Conservation (phyloP, 2,113 vertebrate species). For the Perognathus longimembris region DNA sequence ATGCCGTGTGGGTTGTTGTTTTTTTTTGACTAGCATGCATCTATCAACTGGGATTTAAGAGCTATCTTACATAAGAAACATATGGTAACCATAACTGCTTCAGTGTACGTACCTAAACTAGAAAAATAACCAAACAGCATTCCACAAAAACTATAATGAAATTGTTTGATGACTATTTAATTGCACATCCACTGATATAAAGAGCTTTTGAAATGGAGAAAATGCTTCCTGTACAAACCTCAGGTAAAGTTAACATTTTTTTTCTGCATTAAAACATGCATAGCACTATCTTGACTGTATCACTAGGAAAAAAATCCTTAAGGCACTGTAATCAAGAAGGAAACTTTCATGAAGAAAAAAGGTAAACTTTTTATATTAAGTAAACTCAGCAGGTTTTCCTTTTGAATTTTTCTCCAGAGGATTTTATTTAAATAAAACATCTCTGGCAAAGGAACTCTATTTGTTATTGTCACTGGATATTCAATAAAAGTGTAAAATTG, state of each 20-base stretch:
- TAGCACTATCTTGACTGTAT: background rate
- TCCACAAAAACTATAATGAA: constrained; percentile 73
- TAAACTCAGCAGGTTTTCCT: constrained; percentile 49
- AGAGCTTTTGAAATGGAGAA: constrained; percentile 47
- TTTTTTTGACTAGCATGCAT: constrained; percentile 4
- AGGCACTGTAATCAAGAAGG: constrained; percentile 25
- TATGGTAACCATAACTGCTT: constrained; percentile 76
- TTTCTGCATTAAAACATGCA: background rate
- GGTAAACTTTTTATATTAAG: background rate
- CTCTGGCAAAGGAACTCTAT: background rate
- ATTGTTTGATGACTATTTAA: constrained; percentile 62
- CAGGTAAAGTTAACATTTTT: constrained; percentile 19
- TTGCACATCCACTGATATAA: constrained; percentile 60
- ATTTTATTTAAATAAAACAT: constrained; percentile 44
- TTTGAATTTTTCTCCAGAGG: constrained; percentile 25
- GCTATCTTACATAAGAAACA: constrained; percentile 71
- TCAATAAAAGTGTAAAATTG: constrained; percentile 52
- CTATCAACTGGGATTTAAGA: constrained; percentile 55
- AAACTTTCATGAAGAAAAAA: background rate
- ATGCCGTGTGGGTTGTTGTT: constrained; percentile 53
- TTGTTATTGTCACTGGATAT: constrained; percentile 41
- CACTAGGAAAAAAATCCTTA: background rate
- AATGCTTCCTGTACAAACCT: background rate
- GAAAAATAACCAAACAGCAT: constrained; percentile 74
- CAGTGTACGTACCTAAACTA: constrained; percentile 71